Base-by-base conservation (phyloP, 2,113 vertebrate species). In the Paramisgurnus dabryanus region DNA sequence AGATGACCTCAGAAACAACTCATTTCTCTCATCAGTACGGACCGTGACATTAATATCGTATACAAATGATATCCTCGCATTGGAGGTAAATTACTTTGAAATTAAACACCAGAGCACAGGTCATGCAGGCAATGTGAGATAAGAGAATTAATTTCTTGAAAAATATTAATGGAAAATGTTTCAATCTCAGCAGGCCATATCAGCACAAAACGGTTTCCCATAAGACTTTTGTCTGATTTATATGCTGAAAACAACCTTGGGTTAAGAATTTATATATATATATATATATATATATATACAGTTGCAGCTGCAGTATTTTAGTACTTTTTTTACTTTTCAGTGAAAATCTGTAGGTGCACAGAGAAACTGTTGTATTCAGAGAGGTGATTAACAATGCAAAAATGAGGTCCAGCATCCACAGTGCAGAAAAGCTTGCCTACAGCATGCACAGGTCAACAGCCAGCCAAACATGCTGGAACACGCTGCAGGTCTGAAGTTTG, bases 151-250 rank as follows among this genome's bases (percentile, higher is more conserved):
- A 89, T 90, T 92, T 89, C 91, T 93, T 91, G 89, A 92, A 91
- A 93, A 92, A 91, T 89, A 92, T 89, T 89, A 91, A 92, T 93
- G 90, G 89, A 91, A 92, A 89, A 89, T 85, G 73, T 85, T 86
- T 83, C 86, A 83, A 83, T 84, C 84, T 80, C 85, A 77, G 83
- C 74, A 79, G 34, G 41, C 22, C 41, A 17, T 69, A 69, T 60
- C 55, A 47, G 41, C 68, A 70, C 9, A 71, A 40, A 53, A 63
- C 4, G 11, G 18, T 22, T 65, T 22, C 39, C 41, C n/a, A 17
- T 55, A 22, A 58, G 40, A 53, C 69, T 67, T 50, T 58, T 55
- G 34, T 73, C 71, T 74, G 57, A 75, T 67, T 64, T 50, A 47
- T 41, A 68, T 50, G 40, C 58, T 75, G 58, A 34, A 75, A 75